Evolutionary conservation across 2,888 invertebrate genomes (phyloP).

Genomic region (Oscheius sp.): DNA sequence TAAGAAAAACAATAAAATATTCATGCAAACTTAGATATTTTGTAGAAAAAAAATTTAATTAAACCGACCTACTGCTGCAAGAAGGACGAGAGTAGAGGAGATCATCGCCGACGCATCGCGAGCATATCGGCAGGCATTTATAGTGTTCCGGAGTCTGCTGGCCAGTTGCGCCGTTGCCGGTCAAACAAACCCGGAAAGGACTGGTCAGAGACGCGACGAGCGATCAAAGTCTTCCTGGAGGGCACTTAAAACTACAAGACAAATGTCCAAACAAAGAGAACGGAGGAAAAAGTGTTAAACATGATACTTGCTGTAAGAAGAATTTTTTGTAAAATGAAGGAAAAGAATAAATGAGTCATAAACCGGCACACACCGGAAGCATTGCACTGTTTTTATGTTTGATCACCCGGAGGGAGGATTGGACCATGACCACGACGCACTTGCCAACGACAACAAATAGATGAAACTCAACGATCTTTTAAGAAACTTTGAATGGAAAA

Average conservation of each 20-base stretch:
- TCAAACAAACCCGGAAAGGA: slow-evolving; percentile 31
- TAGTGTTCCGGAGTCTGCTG: slow-evolving; percentile 9
- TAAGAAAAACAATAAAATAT: too few species aligned
- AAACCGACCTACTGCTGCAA: slow-evolving; percentile 10
- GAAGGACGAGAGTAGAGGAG: slow-evolving; percentile 4
- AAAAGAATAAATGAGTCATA: neutral
- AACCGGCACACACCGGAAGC: neutral
- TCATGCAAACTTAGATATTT: too few species aligned
- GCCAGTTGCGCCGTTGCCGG: slow-evolving; percentile 15
- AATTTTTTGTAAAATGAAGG: neutral
- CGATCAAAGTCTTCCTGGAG: neutral
- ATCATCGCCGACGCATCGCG: slow-evolving; percentile 7
- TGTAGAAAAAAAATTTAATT: too few species aligned
- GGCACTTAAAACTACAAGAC: neutral
- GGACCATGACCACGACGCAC: too few species aligned
- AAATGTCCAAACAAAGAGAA: neutral
- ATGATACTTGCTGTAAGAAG: neutral
- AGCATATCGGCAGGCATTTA: slow-evolving; percentile 25
- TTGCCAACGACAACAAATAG: too few species aligned
- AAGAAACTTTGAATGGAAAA: too few species aligned
- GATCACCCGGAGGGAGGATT: slow-evolving; percentile 83
- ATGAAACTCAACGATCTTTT: too few species aligned
- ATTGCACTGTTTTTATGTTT: slow-evolving; percentile 9
- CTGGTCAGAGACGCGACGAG: slow-evolving; percentile 17
- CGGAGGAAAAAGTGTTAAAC: neutral